Base-by-base conservation (phyloP, 2,888 invertebrate species). In the Smittia aterrima region DNA sequence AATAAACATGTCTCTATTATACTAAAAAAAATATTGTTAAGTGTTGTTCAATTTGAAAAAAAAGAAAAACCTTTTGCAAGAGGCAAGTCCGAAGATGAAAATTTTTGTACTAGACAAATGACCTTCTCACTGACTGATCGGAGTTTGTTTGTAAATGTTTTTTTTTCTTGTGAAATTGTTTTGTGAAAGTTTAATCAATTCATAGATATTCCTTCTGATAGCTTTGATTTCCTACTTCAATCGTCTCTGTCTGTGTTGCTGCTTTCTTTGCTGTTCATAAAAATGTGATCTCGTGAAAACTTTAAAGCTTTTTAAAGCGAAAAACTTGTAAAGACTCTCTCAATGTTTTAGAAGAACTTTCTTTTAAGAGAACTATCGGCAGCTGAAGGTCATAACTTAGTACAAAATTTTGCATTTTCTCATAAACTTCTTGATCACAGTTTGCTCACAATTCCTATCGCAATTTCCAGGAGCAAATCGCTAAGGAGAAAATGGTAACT, bases 401-500 rank as follows among this genome's bases (percentile, higher is more conserved):
- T 47, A 47, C 47, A 47, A 47, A 47, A 47, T 6, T 13, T 47
- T 47, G 47, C 13, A 16, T 47, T 47, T 16, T 13, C 3, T 13
- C 47, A n/a, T 2, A 47, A 11, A 47, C 3, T 47, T 47, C 47
- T 47, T 47, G 47, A 47, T n/a, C n/a, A n/a, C n/a, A n/a, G n/a
- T n/a, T n/a, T n/a, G n/a, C n/a, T n/a, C n/a, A n/a, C n/a, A 68
- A 27, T 62, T 75, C n/a, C 11, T 32, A 11, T 32, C 32, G 9
- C 3, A 32, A 32, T 16, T 47, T 47, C 18, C 82, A 90, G 90
- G 90, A 90, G 81, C 90, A 90, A 85, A 83, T 89, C 77, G 87
- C 87, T n/a, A 87, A 89, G 75, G 91, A 92, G 82, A 88, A 91
- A 76, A 89, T 88, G 77, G 89, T 90, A 75, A 87, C 89, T 25